phyloP scores from a whole-genome alignment of 2,113 vertebrate genomes.

The Planiliza haematocheilus region DNA sequence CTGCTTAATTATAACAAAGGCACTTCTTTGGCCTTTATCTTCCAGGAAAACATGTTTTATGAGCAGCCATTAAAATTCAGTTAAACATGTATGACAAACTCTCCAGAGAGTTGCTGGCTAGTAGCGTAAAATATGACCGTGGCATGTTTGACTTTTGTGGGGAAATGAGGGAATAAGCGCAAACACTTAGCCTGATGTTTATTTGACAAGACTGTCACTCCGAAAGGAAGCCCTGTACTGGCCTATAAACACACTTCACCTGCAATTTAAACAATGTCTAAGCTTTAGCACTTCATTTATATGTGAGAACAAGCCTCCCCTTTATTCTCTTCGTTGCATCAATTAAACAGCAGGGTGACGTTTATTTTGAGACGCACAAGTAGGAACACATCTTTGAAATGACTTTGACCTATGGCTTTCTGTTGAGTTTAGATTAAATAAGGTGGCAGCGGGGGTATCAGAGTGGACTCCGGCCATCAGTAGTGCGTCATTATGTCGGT shows the following conservation, averaged over 20 bases:
- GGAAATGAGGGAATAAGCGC: slow-evolving; percentile 47
- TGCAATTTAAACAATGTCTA: slow-evolving; percentile 53
- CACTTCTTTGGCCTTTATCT: slow-evolving; percentile 27
- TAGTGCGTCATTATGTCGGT: slow-evolving; percentile 44
- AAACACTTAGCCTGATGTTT: slow-evolving; percentile 66
- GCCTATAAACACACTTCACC: slow-evolving; percentile 64
- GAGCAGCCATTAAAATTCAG: slow-evolving; percentile 52
- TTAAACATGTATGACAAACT: slow-evolving; percentile 33
- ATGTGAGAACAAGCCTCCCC: slow-evolving; percentile 45
- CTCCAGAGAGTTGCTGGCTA: slow-evolving; percentile 23
- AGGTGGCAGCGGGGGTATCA: slow-evolving; percentile 48
- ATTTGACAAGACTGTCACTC: slow-evolving; percentile 73
- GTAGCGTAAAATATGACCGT: slow-evolving; percentile 39
- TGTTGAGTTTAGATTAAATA: slow-evolving; percentile 47
- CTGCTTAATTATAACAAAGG: slow-evolving; percentile 51
- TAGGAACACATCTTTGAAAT: slow-evolving; percentile 39
- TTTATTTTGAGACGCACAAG: slow-evolving; percentile 65
- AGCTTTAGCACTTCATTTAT: slow-evolving; percentile 37
- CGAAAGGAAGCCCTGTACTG: slow-evolving; percentile 31
- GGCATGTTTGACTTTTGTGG: slow-evolving; percentile 53
- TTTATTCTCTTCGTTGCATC: slow-evolving; percentile 22
- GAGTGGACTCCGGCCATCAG: slow-evolving; percentile 34
- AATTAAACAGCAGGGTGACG: slow-evolving; percentile 30
- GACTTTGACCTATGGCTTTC: slow-evolving; percentile 47
- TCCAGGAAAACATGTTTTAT: slow-evolving; percentile 46